Percentiles rank a stretch among this genome's conserved stretches.
Evolutionary conservation across 1,140 invertebrate genomes (phyloP).

Genomic region (Pygmarrhopalites habei): DNA sequence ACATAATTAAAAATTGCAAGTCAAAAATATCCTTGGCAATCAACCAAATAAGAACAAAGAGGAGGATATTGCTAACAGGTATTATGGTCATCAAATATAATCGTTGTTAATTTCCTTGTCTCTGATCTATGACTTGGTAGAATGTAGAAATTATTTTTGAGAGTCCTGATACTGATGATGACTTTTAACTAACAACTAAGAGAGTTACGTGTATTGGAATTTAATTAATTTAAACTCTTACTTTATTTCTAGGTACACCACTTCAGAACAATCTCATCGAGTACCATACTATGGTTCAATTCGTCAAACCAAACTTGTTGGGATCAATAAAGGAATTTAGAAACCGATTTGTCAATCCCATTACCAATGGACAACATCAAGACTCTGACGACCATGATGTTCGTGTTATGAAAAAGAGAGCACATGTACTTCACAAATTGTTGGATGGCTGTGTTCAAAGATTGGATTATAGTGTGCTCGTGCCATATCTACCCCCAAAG

Average conservation of each 20-base stretch:
- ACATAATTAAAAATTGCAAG: slow-evolving; percentile 85
- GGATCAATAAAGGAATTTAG: slow-evolving; percentile 77
- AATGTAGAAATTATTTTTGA: too few species aligned
- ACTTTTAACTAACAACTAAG: too few species aligned
- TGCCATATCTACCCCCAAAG: slow-evolving; percentile 53
- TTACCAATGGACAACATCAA: slow-evolving; percentile 53
- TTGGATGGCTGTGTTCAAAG: slow-evolving; percentile 48
- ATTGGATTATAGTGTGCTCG: slow-evolving; percentile 52
- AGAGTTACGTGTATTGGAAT: too few species aligned
- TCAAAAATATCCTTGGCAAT: slow-evolving; percentile 79
- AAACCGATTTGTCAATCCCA: slow-evolving; percentile 58
- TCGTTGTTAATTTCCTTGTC: too few species aligned
- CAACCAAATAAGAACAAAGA: slow-evolving; percentile 62
- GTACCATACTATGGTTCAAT: slow-evolving; percentile 65
- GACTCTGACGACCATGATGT: slow-evolving; percentile 52
- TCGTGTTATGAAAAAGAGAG: slow-evolving; percentile 50
- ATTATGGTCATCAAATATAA: too few species aligned
- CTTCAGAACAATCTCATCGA: slow-evolving; percentile 94
- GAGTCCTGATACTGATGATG: too few species aligned
- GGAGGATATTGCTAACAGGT: slow-evolving; percentile 85
- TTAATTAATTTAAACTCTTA: too few species aligned
- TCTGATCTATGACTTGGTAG: too few species aligned
- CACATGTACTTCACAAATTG: slow-evolving; percentile 51
- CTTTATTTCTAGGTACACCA: too few species aligned
- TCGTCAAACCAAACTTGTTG: slow-evolving; percentile 94